Evolutionary conservation across 2,113 vertebrate species (phyloP).

Genomic region (Elgaria multicarinata): DNA sequence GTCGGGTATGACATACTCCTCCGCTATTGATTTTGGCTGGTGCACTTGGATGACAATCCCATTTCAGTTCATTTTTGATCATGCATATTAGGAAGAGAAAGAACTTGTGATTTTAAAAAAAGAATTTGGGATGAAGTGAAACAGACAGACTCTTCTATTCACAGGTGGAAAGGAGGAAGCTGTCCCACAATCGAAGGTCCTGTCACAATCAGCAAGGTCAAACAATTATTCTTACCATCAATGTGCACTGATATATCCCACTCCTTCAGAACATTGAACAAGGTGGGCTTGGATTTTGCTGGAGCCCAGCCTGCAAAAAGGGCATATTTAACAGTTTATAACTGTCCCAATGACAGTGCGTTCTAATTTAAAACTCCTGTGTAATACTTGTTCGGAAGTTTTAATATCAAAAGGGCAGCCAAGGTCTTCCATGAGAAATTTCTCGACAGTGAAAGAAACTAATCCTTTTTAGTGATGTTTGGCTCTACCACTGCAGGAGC

Average conservation of each 20-base stretch:
- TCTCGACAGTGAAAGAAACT: conserved; percentile 81
- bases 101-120: too few species aligned
- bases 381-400: conserved; percentile 84
- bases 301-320: conserved; percentile 69
- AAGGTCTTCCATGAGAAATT: conserved; percentile 83
- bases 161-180: neutral
- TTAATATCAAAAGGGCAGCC: conserved; percentile 85
- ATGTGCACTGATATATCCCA: conserved; percentile 67
- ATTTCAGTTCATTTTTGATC: too few species aligned
- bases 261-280: conserved; percentile 36
- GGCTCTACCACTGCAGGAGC: conserved; percentile 72
- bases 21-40: too few species aligned
- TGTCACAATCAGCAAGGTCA: conserved; percentile 29
- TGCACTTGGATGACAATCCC: too few species aligned
- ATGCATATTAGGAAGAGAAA: too few species aligned
- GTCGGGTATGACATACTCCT: too few species aligned
- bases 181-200: neutral
- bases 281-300: conserved; percentile 60
- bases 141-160: too few species aligned
- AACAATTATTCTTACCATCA: conserved; percentile 59
- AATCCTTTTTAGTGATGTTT: conserved; percentile 81
- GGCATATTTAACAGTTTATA: conserved; percentile 81
- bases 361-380: conserved; percentile 83
- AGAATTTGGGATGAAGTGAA: too few species aligned
- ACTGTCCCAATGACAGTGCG: conserved; percentile 80